These are phyloP conservation scores for Amblyjoppa fuscipennis DNA, from an alignment of 2,888 invertebrate species.

Conservation along the genomic window DNA sequence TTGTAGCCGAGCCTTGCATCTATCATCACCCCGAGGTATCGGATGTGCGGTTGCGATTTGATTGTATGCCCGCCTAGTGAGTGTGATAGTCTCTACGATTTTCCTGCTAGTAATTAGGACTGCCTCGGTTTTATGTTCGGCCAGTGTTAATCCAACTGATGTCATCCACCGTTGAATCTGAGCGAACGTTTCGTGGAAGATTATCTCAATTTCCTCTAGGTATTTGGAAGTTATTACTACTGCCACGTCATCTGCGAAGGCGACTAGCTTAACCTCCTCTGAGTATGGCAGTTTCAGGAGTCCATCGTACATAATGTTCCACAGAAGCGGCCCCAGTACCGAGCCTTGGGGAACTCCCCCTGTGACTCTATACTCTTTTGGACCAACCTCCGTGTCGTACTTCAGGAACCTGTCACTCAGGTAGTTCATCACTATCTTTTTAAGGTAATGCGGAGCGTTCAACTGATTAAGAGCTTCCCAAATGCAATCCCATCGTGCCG, in stretches of 20 bases:
- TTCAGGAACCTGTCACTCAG: background rate
- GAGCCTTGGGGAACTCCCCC: background rate
- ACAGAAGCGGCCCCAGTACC: too few species aligned
- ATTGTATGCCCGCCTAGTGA: conserved; percentile 45
- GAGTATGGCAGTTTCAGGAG: too few species aligned
- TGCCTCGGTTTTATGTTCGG: too few species aligned
- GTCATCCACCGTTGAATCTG: too few species aligned
- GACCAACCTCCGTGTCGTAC: background rate
- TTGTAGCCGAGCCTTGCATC: conserved; percentile 55
- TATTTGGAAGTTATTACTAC: too few species aligned
- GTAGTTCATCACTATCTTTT: conserved; percentile 1
- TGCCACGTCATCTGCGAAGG: too few species aligned
- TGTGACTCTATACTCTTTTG: background rate
- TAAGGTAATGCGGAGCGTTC: background rate
- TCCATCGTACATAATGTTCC: too few species aligned
- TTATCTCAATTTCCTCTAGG: too few species aligned
- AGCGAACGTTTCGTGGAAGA: too few species aligned
- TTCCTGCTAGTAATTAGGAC: background rate
- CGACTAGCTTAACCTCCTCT: too few species aligned
- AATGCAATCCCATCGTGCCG: background rate
- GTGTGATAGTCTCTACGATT: background rate
- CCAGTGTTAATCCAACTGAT: too few species aligned
- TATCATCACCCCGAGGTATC: conserved; percentile 61
- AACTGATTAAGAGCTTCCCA: background rate
- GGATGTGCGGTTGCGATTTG: conserved; percentile 29